Evolutionary conservation across 2,113 vertebrate genomes (phyloP), one percentile per base, ranked within the genome.

Genomic region (Loxodonta africana): DNA sequence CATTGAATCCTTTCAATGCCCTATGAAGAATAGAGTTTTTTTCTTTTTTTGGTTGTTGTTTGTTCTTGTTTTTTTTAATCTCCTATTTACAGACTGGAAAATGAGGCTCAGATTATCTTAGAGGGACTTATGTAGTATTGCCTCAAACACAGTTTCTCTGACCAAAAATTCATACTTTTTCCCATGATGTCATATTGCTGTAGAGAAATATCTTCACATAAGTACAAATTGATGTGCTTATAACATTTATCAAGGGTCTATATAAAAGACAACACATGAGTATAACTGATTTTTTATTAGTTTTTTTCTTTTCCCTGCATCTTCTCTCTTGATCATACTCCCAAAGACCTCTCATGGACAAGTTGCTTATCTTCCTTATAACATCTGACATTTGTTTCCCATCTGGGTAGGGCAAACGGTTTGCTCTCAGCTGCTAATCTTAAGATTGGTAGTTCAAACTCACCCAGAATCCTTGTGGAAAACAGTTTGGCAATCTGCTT

Each of bases 181-280:
- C 8, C 46, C 53, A 23, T 69, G 26, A 88, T 81, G 26, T 78
- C 2, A 67, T 90, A 53, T 78, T 77, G 37, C 44, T 94, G 3
- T 48, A 92, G 57, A 95, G 18, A 94, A 94, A 92, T 77, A 4
- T 15, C 81, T 82, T 97, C 48, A 69, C 53, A 57, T n/a, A 89
- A 91, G 5, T 73, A 9, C 5, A 92, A 84, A 83, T 85, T 6
- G 60, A 94, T 57, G 53, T 37, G 15, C 62, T 89, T 44, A 86
- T 2, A 60, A 33, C 28, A 83, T 87, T 78, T 67, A 82, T 51
- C 41, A 93, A 94, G 2, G 2, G 5, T 18, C 48, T 83, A 46
- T 6, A 26, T 12, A 30, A 76, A 94, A 88, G 48, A 46, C 7
- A 86, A 67, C 11, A 77, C 90, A 28, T 85, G 25, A 73, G 5